Evolutionary conservation across 2,888 invertebrate species (phyloP).

Genomic region (Macrophya annulata): DNA sequence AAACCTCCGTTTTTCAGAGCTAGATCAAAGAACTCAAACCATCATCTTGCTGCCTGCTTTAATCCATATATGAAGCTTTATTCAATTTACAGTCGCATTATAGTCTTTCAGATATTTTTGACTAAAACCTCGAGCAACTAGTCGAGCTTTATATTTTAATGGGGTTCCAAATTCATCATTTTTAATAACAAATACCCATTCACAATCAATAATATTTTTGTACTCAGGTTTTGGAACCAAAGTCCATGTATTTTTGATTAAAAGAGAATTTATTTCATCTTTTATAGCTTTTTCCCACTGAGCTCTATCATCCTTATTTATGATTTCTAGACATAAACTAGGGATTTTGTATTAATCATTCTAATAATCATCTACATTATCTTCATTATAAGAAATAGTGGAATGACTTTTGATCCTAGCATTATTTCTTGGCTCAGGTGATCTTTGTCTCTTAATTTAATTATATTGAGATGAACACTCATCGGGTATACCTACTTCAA

Average conservation of each 20-base stretch:
- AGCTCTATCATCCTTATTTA: too few relatives aligned
- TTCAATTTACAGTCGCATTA: slow-evolving; percentile 59
- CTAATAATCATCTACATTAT: slow-evolving; percentile 26
- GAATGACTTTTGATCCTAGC: slow-evolving; percentile 57
- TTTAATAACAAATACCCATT: slow-evolving; percentile 8
- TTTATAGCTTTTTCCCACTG: too few relatives aligned
- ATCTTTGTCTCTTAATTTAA: neutral
- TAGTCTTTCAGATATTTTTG: slow-evolving; percentile 59
- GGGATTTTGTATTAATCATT: too few relatives aligned
- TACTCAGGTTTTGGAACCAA: slow-evolving; percentile 57
- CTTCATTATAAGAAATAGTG: slow-evolving; percentile 58
- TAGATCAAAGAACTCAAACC: slow-evolving; percentile 58
- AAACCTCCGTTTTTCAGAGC: slow-evolving; percentile 49
- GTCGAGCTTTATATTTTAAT: slow-evolving; percentile 59
- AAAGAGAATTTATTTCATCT: too few relatives aligned
- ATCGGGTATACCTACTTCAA: slow-evolving; percentile 38
- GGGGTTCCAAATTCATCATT: slow-evolving; percentile 56
- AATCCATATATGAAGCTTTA: slow-evolving; percentile 57
- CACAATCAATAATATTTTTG: slow-evolving; percentile 57
- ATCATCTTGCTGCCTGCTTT: slow-evolving; percentile 58
- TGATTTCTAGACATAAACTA: too few relatives aligned
- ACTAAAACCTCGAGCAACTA: slow-evolving; percentile 59
- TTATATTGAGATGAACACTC: slow-evolving; percentile 10
- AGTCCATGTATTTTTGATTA: slow-evolving; percentile 35
- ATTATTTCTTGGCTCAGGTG: slow-evolving; percentile 55